Base-by-base conservation (phyloP, 1,140 invertebrate species). In the Mamestra configurata region DNA sequence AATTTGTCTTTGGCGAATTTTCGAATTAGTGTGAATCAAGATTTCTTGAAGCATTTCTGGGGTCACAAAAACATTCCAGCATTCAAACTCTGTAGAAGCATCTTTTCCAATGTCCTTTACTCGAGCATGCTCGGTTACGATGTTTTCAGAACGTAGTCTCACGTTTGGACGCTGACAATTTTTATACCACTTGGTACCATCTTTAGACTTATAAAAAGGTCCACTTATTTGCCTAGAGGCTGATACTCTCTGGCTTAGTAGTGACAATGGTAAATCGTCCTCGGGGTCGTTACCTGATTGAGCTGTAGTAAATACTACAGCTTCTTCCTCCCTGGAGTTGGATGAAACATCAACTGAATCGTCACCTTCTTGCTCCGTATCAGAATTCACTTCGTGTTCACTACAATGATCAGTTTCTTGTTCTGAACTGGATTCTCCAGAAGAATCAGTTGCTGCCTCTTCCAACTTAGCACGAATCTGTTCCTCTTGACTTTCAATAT, bases 111-210 rank as follows among this genome's bases (percentile, higher is more conserved):
- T 64, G 35, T 64, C 35, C 20, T 55, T 78, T 55, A 78, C 76
- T 78, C 31, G 46, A 78, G 64, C 22, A 35, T 53, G 61, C 61
- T 57, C 77, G 46, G 49, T 78, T 31, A 78, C 64, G 18, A 78
- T 78, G 51, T 70, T 78, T 68, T 55, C 77, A 40, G 49, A 55
- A 55, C 46, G 77, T 43, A 78, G 61, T 49, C 77, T 70, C 35
- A 78, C 77, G 40, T 78, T 78, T 70, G 77, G 61, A 55, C 77
- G 46, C 77, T 64, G 77, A 57, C 31, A 55, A 70, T 70, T 64
- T 64, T 64, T 64, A 64, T 64, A 64, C 31, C 59, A 59, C 13
- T 61, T 76, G 22, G 35, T 76, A 40, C 72, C 51, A 76, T 76
- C 72, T 76, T 76, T 61, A 59, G 49, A 76, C 37, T 20, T 59